phyloP scores from a whole-genome alignment of 2,113 vertebrate species.

The Motacilla alba region DNA sequence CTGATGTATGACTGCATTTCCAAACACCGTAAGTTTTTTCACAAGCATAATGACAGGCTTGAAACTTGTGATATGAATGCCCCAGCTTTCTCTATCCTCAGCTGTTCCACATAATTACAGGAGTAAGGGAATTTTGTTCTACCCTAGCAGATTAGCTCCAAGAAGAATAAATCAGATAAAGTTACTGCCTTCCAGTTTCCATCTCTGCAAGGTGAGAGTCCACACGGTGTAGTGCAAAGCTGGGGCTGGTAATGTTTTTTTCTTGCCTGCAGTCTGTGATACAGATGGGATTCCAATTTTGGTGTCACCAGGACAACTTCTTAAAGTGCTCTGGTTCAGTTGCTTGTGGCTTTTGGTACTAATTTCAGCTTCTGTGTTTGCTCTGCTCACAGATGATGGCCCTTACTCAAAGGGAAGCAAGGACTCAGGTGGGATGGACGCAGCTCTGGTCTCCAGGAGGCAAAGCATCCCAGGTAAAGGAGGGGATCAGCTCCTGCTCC shows the following conservation, averaged over 20 bases:
- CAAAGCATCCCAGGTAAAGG: conserved; percentile 93
- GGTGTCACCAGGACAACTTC: background rate
- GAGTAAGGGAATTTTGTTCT: conserved; percentile 36
- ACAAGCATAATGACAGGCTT: conserved; percentile 43
- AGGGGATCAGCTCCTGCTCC: background rate
- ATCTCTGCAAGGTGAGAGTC: background rate
- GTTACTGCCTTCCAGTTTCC: background rate
- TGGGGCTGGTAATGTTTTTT: background rate
- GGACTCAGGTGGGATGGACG: conserved; percentile 77
- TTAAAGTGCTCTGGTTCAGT: background rate
- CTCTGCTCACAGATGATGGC: conserved; percentile 83
- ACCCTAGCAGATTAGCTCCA: background rate
- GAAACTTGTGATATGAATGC: conserved; percentile 45
- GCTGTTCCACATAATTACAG: conserved; percentile 43
- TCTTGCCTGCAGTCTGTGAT: background rate
- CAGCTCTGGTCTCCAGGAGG: conserved; percentile 81
- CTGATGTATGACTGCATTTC: conserved; percentile 63
- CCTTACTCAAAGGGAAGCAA: conserved; percentile 91
- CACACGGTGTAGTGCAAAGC: accelerated
- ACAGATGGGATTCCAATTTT: background rate
- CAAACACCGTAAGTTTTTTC: conserved; percentile 6
- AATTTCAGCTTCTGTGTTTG: background rate
- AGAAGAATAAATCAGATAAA: conserved; percentile 45
- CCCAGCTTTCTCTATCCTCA: conserved; percentile 19
- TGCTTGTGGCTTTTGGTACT: background rate